These are phyloP conservation scores for Elaphurus davidianus DNA, from an alignment of 2,113 vertebrate species.

Conservation along the genomic window DNA sequence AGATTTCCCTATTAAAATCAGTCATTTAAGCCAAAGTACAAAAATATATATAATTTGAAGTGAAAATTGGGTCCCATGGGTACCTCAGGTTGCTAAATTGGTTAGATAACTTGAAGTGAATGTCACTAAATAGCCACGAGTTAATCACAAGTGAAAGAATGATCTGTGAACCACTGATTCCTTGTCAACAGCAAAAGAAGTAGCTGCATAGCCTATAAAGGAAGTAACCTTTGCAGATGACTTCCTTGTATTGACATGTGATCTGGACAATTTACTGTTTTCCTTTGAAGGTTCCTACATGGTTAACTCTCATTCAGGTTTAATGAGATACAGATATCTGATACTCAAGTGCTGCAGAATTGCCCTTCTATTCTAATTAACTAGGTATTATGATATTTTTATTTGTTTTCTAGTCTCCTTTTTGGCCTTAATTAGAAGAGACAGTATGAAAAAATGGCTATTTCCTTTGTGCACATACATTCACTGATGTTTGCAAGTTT, in stretches of 20 bases:
- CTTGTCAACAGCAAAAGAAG: slow-evolving; percentile 36
- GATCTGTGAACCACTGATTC: slow-evolving; percentile 42
- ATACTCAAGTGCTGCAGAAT: slow-evolving; percentile 37
- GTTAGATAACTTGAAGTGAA: slow-evolving; percentile 61
- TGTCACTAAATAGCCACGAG: slow-evolving; percentile 32
- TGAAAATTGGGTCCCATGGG: slow-evolving; percentile 67
- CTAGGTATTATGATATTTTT: slow-evolving; percentile 61
- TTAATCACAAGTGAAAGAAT: slow-evolving; percentile 40
- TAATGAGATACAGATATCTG: slow-evolving; percentile 52
- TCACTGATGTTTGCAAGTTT: slow-evolving; percentile 68
- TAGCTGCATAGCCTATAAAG: neutral
- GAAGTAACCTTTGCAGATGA: slow-evolving; percentile 49
- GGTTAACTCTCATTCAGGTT: slow-evolving; percentile 20
- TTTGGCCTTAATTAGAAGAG: slow-evolving; percentile 78
- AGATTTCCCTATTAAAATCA: slow-evolving; percentile 69
- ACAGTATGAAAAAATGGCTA: slow-evolving; percentile 66
- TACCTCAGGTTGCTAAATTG: slow-evolving; percentile 64
- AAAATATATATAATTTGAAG: slow-evolving; percentile 68
- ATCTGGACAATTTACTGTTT: slow-evolving; percentile 49
- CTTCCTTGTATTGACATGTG: slow-evolving; percentile 29
- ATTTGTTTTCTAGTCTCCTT: slow-evolving; percentile 67
- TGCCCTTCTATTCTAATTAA: slow-evolving; percentile 61
- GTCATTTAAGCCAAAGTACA: slow-evolving; percentile 67
- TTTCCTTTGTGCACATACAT: slow-evolving; percentile 48
- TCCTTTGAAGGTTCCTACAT: slow-evolving; percentile 53